Evolutionary conservation across 2,888 invertebrate genomes (phyloP), one percentile per base, ranked within the genome.

Genomic region (Heliconius ismenius): DNA sequence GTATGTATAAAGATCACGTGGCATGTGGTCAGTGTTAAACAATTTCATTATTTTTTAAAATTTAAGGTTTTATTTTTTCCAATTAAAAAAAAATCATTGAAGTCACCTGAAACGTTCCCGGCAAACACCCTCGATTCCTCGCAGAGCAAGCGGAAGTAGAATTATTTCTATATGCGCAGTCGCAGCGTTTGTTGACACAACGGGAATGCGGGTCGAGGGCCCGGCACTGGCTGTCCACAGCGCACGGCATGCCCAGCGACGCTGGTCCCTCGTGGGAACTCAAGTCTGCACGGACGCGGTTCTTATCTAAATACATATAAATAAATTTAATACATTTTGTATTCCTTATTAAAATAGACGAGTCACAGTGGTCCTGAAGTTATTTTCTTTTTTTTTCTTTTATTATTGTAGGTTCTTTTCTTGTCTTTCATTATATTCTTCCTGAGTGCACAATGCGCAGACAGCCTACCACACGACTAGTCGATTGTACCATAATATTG

Each of bases 81-180:
- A 26, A 28, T 15, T 28, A 15, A 28, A 15, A 62, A 26, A 28
- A 4, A 26, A 28, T 39, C 15, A 26, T 28, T 15, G 24, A 18
- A 58, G 86, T 90, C 88, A 96, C 96, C 93, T 97, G 97, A 89
- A 98, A 98, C 24, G 98, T 98, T 78, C 97, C 97, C 24, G 96
- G 95, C 81, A 97, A 95, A 87, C 98, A 98, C 65, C 98, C 98
- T 75, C 96, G 95, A 83, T 95, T 96, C 70, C 95, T 92, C 0
- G 97, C 97, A 26, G 96, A 95, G 89, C 98, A 98, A 54, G 95
- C 91, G 24, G 93, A 94, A 68, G 96, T 95, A 36, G 95, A 93
- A 80, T 96, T 96, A 21, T 92, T 93, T 70, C 93, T 92, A 79
- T 95, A 90, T 15, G 95, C 91, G 87, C 98, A 98, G 86, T 98